Base-by-base conservation (phyloP, 2,888 invertebrate species). In the Leptopilina myrica region DNA sequence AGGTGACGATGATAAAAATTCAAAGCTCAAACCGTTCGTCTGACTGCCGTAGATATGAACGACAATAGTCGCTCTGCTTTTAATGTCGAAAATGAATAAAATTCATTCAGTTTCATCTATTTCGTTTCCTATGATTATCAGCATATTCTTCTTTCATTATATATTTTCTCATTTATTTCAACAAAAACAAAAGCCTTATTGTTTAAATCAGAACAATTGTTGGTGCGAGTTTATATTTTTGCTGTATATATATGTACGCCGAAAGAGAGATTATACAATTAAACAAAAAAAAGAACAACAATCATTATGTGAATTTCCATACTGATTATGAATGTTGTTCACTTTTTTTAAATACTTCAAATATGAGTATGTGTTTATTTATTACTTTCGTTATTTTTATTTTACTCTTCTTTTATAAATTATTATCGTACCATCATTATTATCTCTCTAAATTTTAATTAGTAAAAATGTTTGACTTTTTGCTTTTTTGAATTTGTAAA, bases 1-100 rank as follows among this genome's bases (percentile, higher is more conserved):
- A 83, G 83, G 83, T 81, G 86, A 84, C 82, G 86, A 85, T 83
- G 84, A 87, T 85, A 87, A 88, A 88, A 88, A 88, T 87, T 86
- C 83, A 86, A 86, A 85, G 84, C 81, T 81, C 78, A 33, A 81
- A 80, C 82, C 78, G 76, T 73, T 59, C 69, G 83, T 79, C 78
- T 82, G 80, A 80, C 76, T 73, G 69, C 76, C 69, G 82, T 76
- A 81, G 81, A 84, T 85, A 84, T 76, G 79, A 81, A 33, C 79
- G 79, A 81, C 62, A 78, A 67, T 80, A 66, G 76, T 62, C 12
- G 33, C 33, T n/a, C 49, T 20, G 20, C 20, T 73, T 15, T 59
- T 49, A 4, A 73, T 56, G n/a, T 33, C n/a, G 53, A n/a, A 33
- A 56, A 33, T 73, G 56, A 73, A 56, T 73, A 56, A 56, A 73